Evolutionary conservation across 2,888 invertebrate genomes (phyloP), one percentile per base, ranked within the genome.

Genomic region (Anticlea derivata): DNA sequence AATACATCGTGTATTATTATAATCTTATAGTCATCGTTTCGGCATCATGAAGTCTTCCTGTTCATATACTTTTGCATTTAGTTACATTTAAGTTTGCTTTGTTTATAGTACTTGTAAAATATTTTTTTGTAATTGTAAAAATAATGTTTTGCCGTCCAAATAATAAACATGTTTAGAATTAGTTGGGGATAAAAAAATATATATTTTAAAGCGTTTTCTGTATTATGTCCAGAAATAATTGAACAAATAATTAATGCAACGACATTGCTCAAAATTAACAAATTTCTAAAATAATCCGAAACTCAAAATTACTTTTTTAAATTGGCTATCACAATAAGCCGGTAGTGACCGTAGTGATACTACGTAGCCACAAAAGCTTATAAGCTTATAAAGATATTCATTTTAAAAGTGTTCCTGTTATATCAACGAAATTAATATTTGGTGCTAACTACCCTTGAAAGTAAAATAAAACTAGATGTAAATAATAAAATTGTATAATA

Each of bases 1-100:
- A 50, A 54, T 52, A 37, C 27, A 47, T 35, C 51, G 65, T 72
- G 71, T 63, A 48, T 48, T 53, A 45, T 63, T 66, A 67, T 52
- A 47, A 48, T 60, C 20, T 46, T 31, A 56, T 69, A 83, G 81
- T 84, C 83, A 84, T 69, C 68, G 54, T 73, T 72, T 75, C 72
- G 73, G 71, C 62, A 70, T 76, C 65, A 65, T 68, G 65, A 72
- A 77, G 86, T 87, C 87, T 86, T 87, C 86, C 87, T 82, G 78
- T 82, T 81, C 65, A 79, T 85, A 83, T 55, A 75, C 73, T 80
- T 78, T 80, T 86, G 88, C 88, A 89, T 89, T 88, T 89, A 89
- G 85, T 79, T 86, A 83, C 52, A 60, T 66, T 60, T 66, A 85
- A 86, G 80, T 79, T 65, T 58, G 72, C 70, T 77, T 75, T 79